Evolutionary conservation across 2,113 vertebrate species (phyloP).

Genomic region (Megaptera novaeangliae): DNA sequence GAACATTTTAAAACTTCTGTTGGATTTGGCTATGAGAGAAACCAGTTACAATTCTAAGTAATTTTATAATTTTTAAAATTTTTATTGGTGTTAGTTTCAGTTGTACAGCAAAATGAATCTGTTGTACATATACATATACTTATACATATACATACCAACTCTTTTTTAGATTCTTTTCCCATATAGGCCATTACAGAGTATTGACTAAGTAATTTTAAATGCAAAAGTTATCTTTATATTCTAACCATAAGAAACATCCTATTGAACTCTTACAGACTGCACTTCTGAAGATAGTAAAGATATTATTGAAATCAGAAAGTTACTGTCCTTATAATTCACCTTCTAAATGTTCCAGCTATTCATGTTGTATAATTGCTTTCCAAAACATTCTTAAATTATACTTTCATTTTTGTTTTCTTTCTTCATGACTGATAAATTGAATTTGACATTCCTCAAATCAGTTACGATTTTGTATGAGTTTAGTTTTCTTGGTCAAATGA

Average conservation of each 20-base stretch:
- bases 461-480: not conserved
- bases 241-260: not conserved
- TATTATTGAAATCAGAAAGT: conserved; percentile 22
- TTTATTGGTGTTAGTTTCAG: not conserved
- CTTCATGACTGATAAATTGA: not conserved
- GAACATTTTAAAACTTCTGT: not conserved
- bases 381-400: conserved; percentile 32
- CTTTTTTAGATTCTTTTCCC: not conserved
- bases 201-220: not conserved
- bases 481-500: not conserved
- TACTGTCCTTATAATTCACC: not conserved
- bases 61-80: not conserved
- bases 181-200: not conserved
- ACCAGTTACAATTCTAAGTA: not conserved
- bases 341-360: not conserved
- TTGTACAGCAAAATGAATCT: not conserved
- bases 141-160: too few species aligned
- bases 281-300: not conserved
- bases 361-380: not conserved
- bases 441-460: conserved; percentile 34
- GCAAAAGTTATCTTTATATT: not conserved
- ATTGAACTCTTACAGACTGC: not conserved
- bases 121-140: not conserved
- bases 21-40: not conserved
- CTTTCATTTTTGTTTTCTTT: conserved; percentile 10